A percentile compares a stretch with the other conserved stretches of the same genome.
These are phyloP conservation scores for Physeter macrocephalus DNA, from an alignment of 2,113 vertebrate species.

Conservation along the genomic window DNA sequence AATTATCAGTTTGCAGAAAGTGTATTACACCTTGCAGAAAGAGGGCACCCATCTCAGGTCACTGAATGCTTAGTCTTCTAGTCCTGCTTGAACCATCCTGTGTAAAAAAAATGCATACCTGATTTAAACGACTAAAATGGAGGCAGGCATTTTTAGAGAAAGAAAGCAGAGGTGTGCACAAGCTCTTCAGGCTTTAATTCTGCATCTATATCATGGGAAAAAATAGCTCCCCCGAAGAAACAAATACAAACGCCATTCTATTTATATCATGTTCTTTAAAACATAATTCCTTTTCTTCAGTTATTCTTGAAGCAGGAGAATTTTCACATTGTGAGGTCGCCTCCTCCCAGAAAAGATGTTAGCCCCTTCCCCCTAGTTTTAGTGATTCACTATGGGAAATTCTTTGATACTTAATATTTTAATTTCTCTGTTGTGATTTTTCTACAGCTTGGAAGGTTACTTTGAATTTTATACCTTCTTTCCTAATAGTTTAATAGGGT, in stretches of 20 bases:
- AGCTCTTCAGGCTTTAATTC: conserved; percentile 51
- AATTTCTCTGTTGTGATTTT: conserved; percentile 76
- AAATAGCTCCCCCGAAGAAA: conserved; percentile 40
- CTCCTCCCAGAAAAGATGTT: background rate
- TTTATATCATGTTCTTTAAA: conserved; percentile 69
- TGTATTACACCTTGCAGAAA: conserved; percentile 64
- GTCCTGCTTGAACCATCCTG: conserved; percentile 53
- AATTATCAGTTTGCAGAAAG: conserved; percentile 74
- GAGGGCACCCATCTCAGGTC: conserved; percentile 65
- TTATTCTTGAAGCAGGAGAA: conserved; percentile 47
- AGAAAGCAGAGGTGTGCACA: conserved; percentile 31
- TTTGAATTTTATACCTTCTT: conserved; percentile 72
- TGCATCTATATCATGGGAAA: conserved; percentile 9
- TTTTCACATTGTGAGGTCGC: conserved; percentile 2
- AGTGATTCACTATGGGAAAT: conserved; percentile 50
- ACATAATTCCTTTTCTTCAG: conserved; percentile 27
- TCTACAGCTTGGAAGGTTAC: conserved; percentile 71
- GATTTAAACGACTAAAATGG: conserved; percentile 65
- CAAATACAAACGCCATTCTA: conserved; percentile 51
- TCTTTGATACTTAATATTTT: conserved; percentile 75
- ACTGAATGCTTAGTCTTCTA: conserved; percentile 50
- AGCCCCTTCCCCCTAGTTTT: conserved; percentile 12
- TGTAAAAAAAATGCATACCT: conserved; percentile 56
- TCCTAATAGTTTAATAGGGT: conserved; percentile 66
- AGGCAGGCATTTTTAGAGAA: conserved; percentile 20